phyloP scores from a whole-genome alignment of 2,113 vertebrate genomes.

The Craseonycteris thonglongyai region DNA sequence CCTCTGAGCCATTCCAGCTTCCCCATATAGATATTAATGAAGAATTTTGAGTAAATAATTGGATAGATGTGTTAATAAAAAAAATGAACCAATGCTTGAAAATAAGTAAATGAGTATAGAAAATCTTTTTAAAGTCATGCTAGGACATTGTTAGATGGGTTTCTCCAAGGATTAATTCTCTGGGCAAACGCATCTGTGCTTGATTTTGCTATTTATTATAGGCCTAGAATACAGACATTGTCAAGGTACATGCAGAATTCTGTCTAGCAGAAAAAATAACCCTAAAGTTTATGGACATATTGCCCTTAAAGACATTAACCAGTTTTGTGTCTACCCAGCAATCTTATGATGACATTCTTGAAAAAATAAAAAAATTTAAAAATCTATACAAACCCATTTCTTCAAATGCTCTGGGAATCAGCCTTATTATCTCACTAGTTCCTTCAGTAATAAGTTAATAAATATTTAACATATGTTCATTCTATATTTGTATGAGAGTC shows the following conservation, averaged over 20 bases:
- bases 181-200: neutral
- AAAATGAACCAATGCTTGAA: constrained; percentile 14
- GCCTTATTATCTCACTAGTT: neutral
- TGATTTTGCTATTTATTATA: constrained; percentile 8
- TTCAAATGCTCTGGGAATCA: constrained; percentile 29
- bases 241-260: neutral
- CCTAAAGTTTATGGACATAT: neutral
- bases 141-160: neutral
- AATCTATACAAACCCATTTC: neutral
- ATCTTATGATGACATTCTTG: neutral
- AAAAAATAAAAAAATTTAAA: neutral
- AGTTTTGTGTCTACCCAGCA: neutral
- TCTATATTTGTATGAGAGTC: neutral
- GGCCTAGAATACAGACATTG: neutral
- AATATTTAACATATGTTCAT: neutral
- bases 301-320: neutral
- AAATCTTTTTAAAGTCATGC: neutral
- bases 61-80: neutral
- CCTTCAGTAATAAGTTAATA: neutral
- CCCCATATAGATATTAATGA: neutral
- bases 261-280: constrained; percentile 12
- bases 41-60: neutral
- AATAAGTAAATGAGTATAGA: neutral
- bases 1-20: no score
- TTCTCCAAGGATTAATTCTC: neutral